Evolutionary conservation across 2,113 vertebrate species (phyloP), one percentile per base, ranked within the genome.

Genomic region (Mystacornis crossleyi): DNA sequence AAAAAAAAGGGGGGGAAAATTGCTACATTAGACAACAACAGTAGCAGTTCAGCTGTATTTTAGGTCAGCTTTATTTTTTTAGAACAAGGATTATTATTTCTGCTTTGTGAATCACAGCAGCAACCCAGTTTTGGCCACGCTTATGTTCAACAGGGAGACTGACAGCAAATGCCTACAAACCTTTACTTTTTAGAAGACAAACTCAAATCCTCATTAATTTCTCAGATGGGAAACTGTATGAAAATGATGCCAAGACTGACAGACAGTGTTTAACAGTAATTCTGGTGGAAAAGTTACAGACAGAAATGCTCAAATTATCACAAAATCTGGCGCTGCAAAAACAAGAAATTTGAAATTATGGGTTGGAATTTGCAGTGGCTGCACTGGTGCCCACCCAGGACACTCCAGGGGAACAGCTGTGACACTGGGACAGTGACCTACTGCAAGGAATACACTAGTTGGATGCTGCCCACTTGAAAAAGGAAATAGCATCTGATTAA

Each of bases 221-320:
- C 95, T 93, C 92, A 90, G 87, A 86, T 65, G 40, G 77, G 82
- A 95, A 96, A 84, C 90, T 78, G 62, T 71, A 93, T 18, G 19
- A 75, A 95, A 95, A 96, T 3, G 53, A 73, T 94, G 93, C 79
- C 88, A 97, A 95, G 71, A 77, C 61, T 93, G 86, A 86, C 88
- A 92, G 91, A 95, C 71, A 94, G 85, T 93, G 86, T 93, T 93
- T 93, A 95, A 89, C 79, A 78, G 92, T 78, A 93, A 96, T 73
- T 93, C 55, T 80, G 79, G 62, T 87, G 79, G 70, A 77, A 83
- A 95, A 82, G 81, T 82, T 77, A 85, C 54, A 93, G 84, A 90
- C 58, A 86, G 62, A 80, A 96, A 94, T 47, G 93, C 87, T 91
- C 74, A 90, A 90, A 91, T 95, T 70, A 67, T 92, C 82, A 83